phyloP scores from a whole-genome alignment of 2,113 vertebrate genomes.

The Silurus glanis region DNA sequence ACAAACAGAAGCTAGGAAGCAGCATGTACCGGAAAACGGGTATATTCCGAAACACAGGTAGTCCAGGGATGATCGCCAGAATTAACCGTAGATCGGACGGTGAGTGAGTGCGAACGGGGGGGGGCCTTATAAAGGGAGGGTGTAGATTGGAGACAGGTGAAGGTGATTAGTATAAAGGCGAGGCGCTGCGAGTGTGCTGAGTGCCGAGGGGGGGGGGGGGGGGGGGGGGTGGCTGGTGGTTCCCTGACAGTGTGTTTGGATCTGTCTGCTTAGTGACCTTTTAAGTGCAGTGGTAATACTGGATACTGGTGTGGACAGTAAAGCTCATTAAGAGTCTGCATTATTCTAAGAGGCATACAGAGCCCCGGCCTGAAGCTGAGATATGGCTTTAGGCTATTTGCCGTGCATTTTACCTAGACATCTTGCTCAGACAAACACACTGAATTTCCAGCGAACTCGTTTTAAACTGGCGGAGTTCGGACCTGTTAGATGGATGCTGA shows the following conservation, averaged over 20 bases:
- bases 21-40: too few species aligned
- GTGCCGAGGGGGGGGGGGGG: too few species aligned
- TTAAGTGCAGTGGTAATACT: neutral
- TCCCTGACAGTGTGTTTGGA: neutral
- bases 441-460: constrained; percentile 2
- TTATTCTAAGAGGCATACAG: constrained; percentile 7
- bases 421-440: constrained; percentile 25
- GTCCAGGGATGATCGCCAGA: too few species aligned
- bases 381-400: constrained; percentile 30
- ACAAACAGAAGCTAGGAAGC: too few species aligned
- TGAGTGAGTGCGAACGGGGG: too few species aligned
- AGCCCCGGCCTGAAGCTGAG: neutral
- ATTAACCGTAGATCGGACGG: too few species aligned
- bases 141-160: too few species aligned
- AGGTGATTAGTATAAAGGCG: too few species aligned
- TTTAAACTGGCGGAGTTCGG: constrained; percentile 23
- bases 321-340: constrained; percentile 37
- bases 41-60: too few species aligned
- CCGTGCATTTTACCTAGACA: neutral
- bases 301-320: constrained; percentile 21
- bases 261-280: constrained; percentile 32
- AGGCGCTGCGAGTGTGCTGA: too few species aligned
- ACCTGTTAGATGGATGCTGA: constrained; percentile 38
- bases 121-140: too few species aligned
- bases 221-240: too few species aligned